A percentile compares a stretch with the other conserved stretches of the same genome.
These are phyloP conservation scores for Glaucomys volans DNA, from an alignment of 2,113 vertebrate genomes.

Conservation along the genomic window DNA sequence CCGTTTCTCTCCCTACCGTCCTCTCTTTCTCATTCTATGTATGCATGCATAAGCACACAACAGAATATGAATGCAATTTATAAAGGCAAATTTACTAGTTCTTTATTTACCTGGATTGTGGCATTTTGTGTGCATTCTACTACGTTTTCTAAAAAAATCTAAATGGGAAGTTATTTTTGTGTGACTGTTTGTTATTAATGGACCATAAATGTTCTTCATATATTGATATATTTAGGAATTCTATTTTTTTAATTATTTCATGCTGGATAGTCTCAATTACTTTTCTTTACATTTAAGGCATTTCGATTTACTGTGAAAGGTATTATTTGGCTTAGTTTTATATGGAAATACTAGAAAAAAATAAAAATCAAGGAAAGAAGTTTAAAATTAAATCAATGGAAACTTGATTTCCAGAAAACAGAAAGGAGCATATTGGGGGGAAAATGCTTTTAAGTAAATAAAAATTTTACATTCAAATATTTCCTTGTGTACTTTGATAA, in stretches of 20 bases:
- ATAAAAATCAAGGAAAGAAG: constrained; percentile 17
- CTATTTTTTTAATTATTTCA: background rate
- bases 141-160: background rate
- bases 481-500: background rate
- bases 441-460: constrained; percentile 37
- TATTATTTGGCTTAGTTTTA: constrained; percentile 17
- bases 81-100: background rate
- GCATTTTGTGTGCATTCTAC: background rate
- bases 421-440: background rate
- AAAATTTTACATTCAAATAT: constrained; percentile 25
- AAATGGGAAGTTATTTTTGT: background rate
- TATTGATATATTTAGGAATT: background rate
- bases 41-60: background rate
- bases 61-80: background rate
- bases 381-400: constrained; percentile 36
- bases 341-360: constrained; percentile 30
- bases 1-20: background rate
- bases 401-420: background rate
- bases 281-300: background rate
- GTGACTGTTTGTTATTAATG: background rate
- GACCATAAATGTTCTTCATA: background rate
- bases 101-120: background rate
- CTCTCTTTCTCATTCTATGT: background rate
- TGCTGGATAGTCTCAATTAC: background rate
- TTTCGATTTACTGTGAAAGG: background rate